Base-by-base conservation (phyloP, 2,888 invertebrate species). In the Hirtodrosophila confusa region DNA sequence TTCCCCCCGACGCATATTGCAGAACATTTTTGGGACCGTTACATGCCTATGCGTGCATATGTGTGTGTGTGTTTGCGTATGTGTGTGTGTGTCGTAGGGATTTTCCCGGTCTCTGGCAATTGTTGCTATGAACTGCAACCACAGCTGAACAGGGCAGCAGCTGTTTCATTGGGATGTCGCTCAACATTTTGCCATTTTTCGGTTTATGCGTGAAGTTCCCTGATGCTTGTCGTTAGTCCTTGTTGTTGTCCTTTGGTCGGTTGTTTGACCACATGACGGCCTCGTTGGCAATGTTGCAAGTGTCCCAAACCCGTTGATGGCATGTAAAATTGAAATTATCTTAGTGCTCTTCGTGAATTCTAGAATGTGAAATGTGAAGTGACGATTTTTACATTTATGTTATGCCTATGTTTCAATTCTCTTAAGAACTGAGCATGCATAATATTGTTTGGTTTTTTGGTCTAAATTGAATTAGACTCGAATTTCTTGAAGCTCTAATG, bases 241-340 rank as follows among this genome's bases (percentile, higher is more conserved):
- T 60, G 53, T 53, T 49, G 17, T 17, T 17, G 23, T 36, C 44
- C 8, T 40, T 60, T 65, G 49, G 65, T 53, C 51, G 44, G 86
- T 88, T 84, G 83, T 84, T 84, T 78, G 88, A 80, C 88, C 83
- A 84, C 86, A 84, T 84, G 83, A 80, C 86, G 86, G 55, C 45
- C 64, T 69, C 73, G 54, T 67, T 61, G 41, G 54, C 57, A 67
- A 50, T 48, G 64, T 62, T 50, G 56, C 37, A 44, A 58, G 36
- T 51, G 11, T 43, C 49, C 53, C 71, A 54, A 12, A 9, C 44
- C 24, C 58, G 44, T 41, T 67, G 62, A 58, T 49, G 54, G 57
- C 44, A 43, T 54, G 60, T 58, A 61, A 51, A 67, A 61, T 48
- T 58, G 51, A 69, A 85, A 75, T 63, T 68, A 54, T 80, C 76